Percentiles rank a stretch among this genome's conserved stretches.
These are phyloP conservation scores for Chironomus tentans DNA, from an alignment of 2,888 invertebrate genomes.

Conservation along the genomic window DNA sequence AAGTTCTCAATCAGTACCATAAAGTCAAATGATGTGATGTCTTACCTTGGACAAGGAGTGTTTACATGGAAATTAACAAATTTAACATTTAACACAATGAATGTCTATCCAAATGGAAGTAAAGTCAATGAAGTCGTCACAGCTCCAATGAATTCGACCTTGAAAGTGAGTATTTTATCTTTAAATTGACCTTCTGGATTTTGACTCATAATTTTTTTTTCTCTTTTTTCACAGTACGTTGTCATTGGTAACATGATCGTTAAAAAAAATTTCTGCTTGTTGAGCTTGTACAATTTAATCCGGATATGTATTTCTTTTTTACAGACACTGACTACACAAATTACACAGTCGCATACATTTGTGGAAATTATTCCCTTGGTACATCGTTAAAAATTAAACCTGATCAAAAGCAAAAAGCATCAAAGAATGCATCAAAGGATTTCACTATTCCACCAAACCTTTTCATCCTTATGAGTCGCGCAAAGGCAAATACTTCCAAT, in stretches of 20 bases:
- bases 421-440: no score
- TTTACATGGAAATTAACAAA: not conserved
- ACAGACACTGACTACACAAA: not conserved
- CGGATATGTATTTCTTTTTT: not conserved
- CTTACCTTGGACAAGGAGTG: not conserved
- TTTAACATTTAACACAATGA: not conserved
- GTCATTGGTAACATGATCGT: not conserved
- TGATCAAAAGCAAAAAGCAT: no score
- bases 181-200: not conserved
- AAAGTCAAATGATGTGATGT: not conserved
- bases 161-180: not conserved
- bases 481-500: no score
- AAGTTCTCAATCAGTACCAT: not conserved
- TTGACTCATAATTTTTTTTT: not conserved
- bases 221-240: not conserved
- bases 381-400: no score
- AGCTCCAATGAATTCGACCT: not conserved
- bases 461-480: no score
- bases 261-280: not conserved
- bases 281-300: not conserved
- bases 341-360: not conserved
- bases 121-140: not conserved
- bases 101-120: no score
- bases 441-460: no score
- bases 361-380: not conserved